A percentile compares a stretch with the other conserved stretches of the same genome.
Conservation (phyloP, 2,888 invertebrate genomes). For the Cylloceria caligata region DNA sequence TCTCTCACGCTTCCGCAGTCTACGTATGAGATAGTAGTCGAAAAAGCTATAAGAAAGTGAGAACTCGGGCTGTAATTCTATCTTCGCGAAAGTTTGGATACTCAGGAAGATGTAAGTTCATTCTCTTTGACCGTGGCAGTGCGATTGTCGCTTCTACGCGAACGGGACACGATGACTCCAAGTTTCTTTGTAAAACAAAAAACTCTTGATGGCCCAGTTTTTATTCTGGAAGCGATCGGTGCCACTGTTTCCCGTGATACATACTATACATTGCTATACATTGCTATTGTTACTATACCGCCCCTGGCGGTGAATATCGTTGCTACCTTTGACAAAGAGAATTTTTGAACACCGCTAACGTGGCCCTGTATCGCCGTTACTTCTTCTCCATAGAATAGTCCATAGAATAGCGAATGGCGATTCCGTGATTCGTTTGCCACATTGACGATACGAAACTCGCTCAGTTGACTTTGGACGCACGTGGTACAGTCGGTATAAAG, state of each 20-base stretch:
- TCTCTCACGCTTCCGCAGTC: neutral
- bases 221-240: neutral
- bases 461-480: constrained; percentile 7
- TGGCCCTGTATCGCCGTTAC: constrained; percentile 12
- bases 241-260: neutral
- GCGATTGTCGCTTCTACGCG: constrained; percentile 2
- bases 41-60: neutral
- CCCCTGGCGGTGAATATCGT: neutral
- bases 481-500: constrained; percentile 5
- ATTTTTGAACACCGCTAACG: constrained; percentile 54
- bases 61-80: neutral
- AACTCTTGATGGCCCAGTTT: neutral
- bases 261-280: neutral
- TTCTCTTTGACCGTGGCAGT: neutral
- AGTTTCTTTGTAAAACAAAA: neutral
- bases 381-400: constrained; percentile 12
- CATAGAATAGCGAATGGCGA: constrained; percentile 41
- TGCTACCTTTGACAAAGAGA: constrained; percentile 58
- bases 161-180: neutral
- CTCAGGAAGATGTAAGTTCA: neutral
- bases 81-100: neutral
- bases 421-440: constrained; percentile 65
- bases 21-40: neutral
- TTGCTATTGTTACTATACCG: neutral
- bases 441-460: constrained; percentile 61